Percentiles rank a stretch among this genome's conserved stretches.
phyloP scores from a whole-genome alignment of 2,888 invertebrate species.

The Fragum whitleyi region DNA sequence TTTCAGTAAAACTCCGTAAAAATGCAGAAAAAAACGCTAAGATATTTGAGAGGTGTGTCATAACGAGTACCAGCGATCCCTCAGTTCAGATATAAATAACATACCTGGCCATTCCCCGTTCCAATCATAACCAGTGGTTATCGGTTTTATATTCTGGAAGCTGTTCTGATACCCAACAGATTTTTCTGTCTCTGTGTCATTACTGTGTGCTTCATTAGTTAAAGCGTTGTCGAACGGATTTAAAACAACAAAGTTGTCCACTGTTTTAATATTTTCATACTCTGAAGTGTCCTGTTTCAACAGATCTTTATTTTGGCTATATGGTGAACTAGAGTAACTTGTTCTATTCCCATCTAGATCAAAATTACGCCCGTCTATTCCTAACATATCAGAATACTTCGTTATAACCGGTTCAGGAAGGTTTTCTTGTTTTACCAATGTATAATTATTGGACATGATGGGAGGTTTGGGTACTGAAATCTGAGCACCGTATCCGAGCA shows the following conservation, averaged over 20 bases:
- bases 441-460: not conserved
- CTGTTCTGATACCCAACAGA: not conserved
- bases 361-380: not conserved
- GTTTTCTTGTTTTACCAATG: not conserved
- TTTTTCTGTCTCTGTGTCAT: not conserved
- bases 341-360: not conserved
- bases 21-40: too few relatives aligned
- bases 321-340: not conserved
- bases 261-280: constrained; percentile 1
- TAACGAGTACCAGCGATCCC: too few relatives aligned
- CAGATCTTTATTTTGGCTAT: not conserved
- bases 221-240: not conserved
- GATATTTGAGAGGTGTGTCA: too few relatives aligned
- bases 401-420: not conserved
- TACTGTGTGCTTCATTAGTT: not conserved
- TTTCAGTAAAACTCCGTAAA: too few relatives aligned
- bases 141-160: not conserved
- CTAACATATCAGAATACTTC: not conserved
- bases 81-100: too few relatives aligned
- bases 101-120: constrained; percentile 56
- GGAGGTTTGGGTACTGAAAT: not conserved
- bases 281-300: not conserved
- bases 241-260: not conserved
- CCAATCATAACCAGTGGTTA: constrained; percentile 31
- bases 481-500: constrained; percentile 41